These are phyloP conservation scores for Arge pagana DNA, from an alignment of 2,888 invertebrate species.

Conservation along the genomic window DNA sequence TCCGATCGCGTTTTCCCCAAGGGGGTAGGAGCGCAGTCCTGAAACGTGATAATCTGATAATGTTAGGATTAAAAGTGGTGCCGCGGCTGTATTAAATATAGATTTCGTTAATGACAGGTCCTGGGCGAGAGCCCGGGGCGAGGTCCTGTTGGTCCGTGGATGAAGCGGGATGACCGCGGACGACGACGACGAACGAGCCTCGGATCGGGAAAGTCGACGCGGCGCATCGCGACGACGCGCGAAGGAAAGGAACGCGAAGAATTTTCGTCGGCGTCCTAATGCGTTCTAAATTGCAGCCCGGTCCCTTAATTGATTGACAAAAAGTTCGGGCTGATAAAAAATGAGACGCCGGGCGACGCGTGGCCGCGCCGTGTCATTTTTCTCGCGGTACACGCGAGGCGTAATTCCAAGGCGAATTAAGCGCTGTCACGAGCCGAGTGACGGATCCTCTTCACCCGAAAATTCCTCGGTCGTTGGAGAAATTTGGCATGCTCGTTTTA, in stretches of 20 bases:
- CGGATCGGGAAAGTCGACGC: slow-evolving; percentile 16
- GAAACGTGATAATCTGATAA: slow-evolving; percentile 46
- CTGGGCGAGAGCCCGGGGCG: slow-evolving; percentile 14
- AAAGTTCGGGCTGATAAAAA: slow-evolving; percentile 35
- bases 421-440: not conserved
- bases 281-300: slow-evolving; percentile 44
- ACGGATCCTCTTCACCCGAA: too few species aligned
- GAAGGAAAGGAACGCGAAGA: slow-evolving; percentile 36
- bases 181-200: slow-evolving; percentile 15
- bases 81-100: slow-evolving; percentile 39
- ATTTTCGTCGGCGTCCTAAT: slow-evolving; percentile 39
- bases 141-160: slow-evolving; percentile 1
- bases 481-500: too few species aligned
- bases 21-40: slow-evolving; percentile 4
- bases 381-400: not conserved
- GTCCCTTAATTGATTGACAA: slow-evolving; percentile 47
- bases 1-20: slow-evolving; percentile 11
- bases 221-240: not conserved
- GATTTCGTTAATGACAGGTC: slow-evolving; percentile 34
- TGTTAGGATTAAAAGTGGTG: slow-evolving; percentile 39
- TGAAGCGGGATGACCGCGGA: too few species aligned
- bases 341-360: slow-evolving; percentile 28
- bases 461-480: too few species aligned
- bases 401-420: not conserved
- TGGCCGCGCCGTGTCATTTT: not conserved